Evolutionary conservation across 2,113 vertebrate genomes (phyloP), one percentile per base, ranked within the genome.

Genomic region (Chionodraco myersi): DNA sequence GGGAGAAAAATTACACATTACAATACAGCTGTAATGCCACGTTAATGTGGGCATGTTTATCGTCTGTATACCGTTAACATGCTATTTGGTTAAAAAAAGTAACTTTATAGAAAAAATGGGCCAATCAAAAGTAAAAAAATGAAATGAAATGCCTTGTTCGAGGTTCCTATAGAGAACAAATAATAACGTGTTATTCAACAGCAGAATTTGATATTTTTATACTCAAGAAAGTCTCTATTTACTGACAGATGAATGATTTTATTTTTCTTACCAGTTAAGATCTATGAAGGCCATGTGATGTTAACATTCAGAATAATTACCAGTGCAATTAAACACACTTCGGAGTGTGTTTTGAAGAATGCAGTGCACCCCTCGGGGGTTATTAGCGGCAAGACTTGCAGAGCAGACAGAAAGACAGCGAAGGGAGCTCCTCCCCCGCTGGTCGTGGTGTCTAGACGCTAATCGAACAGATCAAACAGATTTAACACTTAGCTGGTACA

Each of bases 381-480:
- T 58, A 77, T 77, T 75, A 78, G 45, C 80, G 47, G 60, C 26
- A 9, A 67, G 58, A 77, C 63, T 61, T 47, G 59, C 64, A 71
- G 61, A 83, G 76, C 71, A 85, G 63, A 80, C 53, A 69, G 70
- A 69, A 82, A 71, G 72, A 81, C 73, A 78, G 80, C 47, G 18
- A 75, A 26, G 51, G 64, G 36, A 71, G 72, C 69, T 81, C 48
- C 79, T 82, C 74, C 48, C 75, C 84, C 74, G 10, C 83, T 57
- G 87, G 83, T 77, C 77, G 56, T 1, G 36, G 36, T 52, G 86
- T 90, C 86, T 86, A 86, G 90, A 90, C 89, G 79, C 88, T 84
- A 89, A 91, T 92, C 80, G 70, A 86, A 79, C 70, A 80, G 90
- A 91, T 93, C 91, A 90, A 90, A 92, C 72, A 67, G 84, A 88